These are phyloP conservation scores for Blennius ocellaris DNA, from an alignment of 2,113 vertebrate species.

Conservation along the genomic window DNA sequence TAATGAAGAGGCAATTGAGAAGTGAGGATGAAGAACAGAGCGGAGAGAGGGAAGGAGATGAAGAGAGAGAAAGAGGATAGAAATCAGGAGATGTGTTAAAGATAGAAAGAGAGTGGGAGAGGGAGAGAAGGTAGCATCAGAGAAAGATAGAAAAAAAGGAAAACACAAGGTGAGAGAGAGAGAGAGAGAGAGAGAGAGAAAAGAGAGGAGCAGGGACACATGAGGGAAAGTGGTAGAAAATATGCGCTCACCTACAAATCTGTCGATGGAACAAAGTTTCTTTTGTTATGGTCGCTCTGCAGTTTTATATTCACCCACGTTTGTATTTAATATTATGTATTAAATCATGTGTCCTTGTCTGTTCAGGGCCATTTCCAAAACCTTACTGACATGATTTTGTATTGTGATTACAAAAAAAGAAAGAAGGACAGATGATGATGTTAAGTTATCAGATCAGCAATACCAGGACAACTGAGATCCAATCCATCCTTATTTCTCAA, in stretches of 20 bases:
- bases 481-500: constrained; percentile 33
- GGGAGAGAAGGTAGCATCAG: constrained; percentile 27
- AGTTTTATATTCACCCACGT: too few relatives aligned
- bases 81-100: constrained; percentile 54
- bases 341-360: neutral
- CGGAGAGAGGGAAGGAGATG: constrained; percentile 5
- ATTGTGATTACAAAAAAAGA: neutral
- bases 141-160: constrained; percentile 28
- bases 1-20: constrained; percentile 41
- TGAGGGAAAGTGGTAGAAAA: constrained; percentile 10
- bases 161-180: constrained; percentile 33
- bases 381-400: neutral
- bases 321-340: neutral
- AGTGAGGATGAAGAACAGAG: constrained; percentile 24
- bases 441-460: constrained; percentile 1
- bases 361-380: neutral
- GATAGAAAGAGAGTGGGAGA: constrained; percentile 58
- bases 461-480: constrained; percentile 24
- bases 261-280: neutral
- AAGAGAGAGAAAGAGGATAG: constrained; percentile 38
- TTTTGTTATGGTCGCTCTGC: neutral
- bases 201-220: constrained; percentile 4
- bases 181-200: constrained; percentile 27
- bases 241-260: neutral
- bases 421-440: too few relatives aligned